phyloP scores from a whole-genome alignment of 2,113 vertebrate genomes.

The Trematomus loennbergii region DNA sequence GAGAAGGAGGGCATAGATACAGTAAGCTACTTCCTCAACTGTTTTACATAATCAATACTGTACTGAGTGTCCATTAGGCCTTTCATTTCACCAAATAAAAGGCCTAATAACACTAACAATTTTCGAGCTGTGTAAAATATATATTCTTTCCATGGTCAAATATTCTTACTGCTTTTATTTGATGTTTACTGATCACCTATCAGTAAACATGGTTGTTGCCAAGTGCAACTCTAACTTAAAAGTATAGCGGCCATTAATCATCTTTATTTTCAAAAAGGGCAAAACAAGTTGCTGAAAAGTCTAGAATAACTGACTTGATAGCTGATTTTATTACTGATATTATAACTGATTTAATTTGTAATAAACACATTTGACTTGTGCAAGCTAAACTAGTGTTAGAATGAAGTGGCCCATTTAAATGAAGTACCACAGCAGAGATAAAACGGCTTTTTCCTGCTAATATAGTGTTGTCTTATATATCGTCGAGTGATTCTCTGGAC shows the following conservation, averaged over 20 bases:
- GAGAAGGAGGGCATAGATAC: conserved; percentile 93
- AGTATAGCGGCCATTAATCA: not conserved
- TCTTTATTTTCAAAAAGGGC: not conserved
- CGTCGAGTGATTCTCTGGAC: not conserved
- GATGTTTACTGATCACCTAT: not conserved
- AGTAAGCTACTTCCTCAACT: conserved; percentile 79
- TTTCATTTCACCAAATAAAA: not conserved
- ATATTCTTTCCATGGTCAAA: not conserved
- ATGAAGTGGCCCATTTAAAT: not conserved
- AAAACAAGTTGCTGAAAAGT: not conserved
- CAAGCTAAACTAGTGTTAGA: not conserved
- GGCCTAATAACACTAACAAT: not conserved
- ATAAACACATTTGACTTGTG: conserved; percentile 10
- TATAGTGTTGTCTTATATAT: not conserved
- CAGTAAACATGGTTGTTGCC: not conserved
- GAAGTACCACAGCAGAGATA: not conserved
- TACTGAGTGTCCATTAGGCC: no score
- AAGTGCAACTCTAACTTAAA: not conserved
- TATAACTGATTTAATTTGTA: conserved; percentile 4
- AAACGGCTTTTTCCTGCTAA: not conserved
- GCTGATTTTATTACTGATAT: not conserved
- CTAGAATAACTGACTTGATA: not conserved
- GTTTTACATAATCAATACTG: not conserved
- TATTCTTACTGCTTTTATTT: not conserved
- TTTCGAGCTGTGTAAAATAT: not conserved